Evolutionary conservation across 2,797 vertebrate species (phyloP).

Genomic region (Micromesistius poutassou): DNA sequence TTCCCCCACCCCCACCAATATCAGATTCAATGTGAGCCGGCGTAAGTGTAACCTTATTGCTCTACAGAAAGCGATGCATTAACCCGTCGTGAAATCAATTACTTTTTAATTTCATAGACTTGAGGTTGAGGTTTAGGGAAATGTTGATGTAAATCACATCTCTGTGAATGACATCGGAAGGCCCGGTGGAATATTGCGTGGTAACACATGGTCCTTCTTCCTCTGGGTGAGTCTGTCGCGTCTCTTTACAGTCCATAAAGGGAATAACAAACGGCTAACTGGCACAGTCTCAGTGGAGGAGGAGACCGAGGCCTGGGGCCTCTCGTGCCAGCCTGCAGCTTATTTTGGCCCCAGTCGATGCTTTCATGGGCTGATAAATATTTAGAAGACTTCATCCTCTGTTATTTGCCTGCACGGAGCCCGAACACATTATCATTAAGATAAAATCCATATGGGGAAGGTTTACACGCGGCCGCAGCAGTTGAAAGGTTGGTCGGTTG

Average conservation of each 20-base stretch:
- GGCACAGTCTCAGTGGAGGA: conserved; percentile 23
- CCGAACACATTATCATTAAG: conserved; percentile 35
- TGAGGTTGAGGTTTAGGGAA: conserved; percentile 3
- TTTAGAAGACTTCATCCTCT: conserved; percentile 47
- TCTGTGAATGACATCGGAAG: neutral
- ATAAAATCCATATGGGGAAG: conserved; percentile 40
- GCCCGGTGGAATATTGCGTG: no score
- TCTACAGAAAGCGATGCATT: no score
- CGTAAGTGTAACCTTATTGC: neutral
- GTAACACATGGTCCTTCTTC: no score
- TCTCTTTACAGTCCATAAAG: no score
- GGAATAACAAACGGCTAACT: neutral
- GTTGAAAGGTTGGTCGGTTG: conserved; percentile 11
- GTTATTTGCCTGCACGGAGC: conserved; percentile 42
- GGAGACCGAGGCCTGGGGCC: conserved; percentile 15
- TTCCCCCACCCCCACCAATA: no score
- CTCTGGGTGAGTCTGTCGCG: no score
- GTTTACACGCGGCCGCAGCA: conserved; percentile 25
- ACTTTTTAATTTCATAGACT: conserved; percentile 5
- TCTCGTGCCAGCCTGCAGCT: conserved; percentile 33
- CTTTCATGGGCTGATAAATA: conserved; percentile 47
- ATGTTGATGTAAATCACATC: conserved; percentile 2
- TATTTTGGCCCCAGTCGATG: conserved; percentile 45
- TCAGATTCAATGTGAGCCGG: neutral
- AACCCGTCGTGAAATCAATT: neutral